Conservation (phyloP, 2,113 vertebrate species). For the Callipepla squamata region DNA sequence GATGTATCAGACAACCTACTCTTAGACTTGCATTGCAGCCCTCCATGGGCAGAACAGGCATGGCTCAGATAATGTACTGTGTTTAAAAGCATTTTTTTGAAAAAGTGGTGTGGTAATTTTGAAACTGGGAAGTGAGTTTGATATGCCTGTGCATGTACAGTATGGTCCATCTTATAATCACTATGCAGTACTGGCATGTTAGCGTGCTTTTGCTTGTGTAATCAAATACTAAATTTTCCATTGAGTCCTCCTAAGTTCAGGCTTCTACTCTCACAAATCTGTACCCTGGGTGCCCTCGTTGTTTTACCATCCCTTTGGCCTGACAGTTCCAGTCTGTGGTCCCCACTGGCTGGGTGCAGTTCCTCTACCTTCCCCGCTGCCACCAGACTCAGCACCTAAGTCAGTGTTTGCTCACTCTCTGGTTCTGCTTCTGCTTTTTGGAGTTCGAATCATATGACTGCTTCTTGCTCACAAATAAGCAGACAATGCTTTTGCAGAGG, state of each 20-base stretch:
- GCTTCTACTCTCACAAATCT: neutral
- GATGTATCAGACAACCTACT: neutral
- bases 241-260: neutral
- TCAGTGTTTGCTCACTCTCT: neutral
- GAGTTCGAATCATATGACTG: neutral
- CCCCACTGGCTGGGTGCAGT: neutral
- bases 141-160: rapidly evolving
- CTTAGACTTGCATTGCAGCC: neutral
- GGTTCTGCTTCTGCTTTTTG: neutral
- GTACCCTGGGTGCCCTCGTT: neutral
- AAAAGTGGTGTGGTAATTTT: neutral
- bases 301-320: neutral
- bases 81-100: neutral
- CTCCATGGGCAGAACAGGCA: neutral
- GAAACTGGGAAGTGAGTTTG: neutral
- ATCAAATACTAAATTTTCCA: neutral
- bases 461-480: neutral
- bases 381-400: neutral
- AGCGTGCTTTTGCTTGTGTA: neutral
- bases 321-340: neutral
- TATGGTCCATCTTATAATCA: neutral
- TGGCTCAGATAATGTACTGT: rapidly evolving
- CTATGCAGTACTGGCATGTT: neutral
- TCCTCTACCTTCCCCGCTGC: neutral
- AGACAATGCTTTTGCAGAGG: no score